These are phyloP conservation scores for Timandra comae DNA, from an alignment of 2,888 invertebrate species.

Conservation along the genomic window DNA sequence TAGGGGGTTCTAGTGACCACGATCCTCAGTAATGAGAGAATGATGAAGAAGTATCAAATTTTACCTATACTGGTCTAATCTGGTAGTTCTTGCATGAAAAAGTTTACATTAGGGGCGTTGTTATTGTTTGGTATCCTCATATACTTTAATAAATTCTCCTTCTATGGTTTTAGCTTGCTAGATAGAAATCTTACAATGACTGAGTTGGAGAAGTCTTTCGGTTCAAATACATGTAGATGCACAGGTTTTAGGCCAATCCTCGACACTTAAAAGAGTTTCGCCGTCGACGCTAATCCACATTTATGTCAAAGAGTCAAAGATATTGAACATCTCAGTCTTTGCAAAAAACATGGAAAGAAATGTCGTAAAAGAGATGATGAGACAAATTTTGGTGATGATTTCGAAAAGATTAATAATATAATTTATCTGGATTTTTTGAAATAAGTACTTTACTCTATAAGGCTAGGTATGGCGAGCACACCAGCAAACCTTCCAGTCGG, in stretches of 20 bases:
- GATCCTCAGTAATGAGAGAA: too few relatives aligned
- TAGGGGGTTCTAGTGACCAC: too few relatives aligned
- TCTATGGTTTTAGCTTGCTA: constrained; percentile 63
- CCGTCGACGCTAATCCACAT: constrained; percentile 74
- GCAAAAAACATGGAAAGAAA: constrained; percentile 28
- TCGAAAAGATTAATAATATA: constrained; percentile 26
- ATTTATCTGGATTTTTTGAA: constrained; percentile 72
- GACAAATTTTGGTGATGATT: constrained; percentile 40
- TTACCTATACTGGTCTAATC: too few relatives aligned
- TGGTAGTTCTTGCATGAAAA: too few relatives aligned
- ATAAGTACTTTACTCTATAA: too few relatives aligned
- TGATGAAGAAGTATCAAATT: too few relatives aligned
- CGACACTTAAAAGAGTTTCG: constrained; percentile 85
- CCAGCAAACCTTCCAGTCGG: too few relatives aligned
- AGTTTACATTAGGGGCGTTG: too few relatives aligned
- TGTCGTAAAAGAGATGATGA: constrained; percentile 43
- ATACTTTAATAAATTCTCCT: too few relatives aligned
- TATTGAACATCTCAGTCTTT: constrained; percentile 54
- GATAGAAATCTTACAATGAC: constrained; percentile 77
- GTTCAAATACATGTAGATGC: constrained; percentile 87
- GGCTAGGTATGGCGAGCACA: too few relatives aligned
- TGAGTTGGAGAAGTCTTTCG: constrained; percentile 84
- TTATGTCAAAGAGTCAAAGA: constrained; percentile 66
- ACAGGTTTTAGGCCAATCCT: constrained; percentile 87
- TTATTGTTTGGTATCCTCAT: too few relatives aligned